phyloP scores from a whole-genome alignment of 2,888 invertebrate species.

The Actias luna region DNA sequence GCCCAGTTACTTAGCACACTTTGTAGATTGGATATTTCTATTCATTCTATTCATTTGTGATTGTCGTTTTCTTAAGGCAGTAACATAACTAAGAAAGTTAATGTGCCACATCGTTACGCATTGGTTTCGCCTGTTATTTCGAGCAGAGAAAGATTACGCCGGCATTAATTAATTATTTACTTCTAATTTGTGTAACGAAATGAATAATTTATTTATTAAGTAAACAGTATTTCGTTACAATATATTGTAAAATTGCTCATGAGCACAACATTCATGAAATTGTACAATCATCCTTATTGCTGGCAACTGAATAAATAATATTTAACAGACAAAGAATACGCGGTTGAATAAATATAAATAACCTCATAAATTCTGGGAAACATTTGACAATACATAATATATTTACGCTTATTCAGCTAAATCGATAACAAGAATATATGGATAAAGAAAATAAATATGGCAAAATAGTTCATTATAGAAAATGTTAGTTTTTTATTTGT shows the following conservation, averaged over 20 bases:
- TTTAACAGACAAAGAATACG: background rate
- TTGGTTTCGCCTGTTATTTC: background rate
- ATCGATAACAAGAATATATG: background rate
- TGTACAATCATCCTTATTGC: background rate
- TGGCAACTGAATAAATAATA: background rate
- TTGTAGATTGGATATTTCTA: too few species aligned
- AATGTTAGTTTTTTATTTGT: too few species aligned
- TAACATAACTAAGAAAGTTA: background rate
- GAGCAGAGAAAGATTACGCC: background rate
- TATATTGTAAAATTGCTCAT: background rate
- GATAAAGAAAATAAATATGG: background rate
- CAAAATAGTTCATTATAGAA: background rate
- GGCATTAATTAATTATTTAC: background rate
- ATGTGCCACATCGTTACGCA: background rate
- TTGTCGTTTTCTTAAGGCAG: background rate
- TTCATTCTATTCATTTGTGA: too few species aligned
- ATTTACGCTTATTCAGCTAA: background rate
- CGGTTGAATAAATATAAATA: slow-evolving; percentile 5
- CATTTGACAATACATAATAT: background rate
- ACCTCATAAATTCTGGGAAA: background rate
- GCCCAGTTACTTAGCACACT: too few species aligned
- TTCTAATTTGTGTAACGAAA: background rate
- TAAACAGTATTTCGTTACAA: background rate
- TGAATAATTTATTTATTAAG: background rate
- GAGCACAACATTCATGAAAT: background rate